phyloP scores from a whole-genome alignment of 1,140 invertebrate genomes.

The Drosophila quadrilineata region DNA sequence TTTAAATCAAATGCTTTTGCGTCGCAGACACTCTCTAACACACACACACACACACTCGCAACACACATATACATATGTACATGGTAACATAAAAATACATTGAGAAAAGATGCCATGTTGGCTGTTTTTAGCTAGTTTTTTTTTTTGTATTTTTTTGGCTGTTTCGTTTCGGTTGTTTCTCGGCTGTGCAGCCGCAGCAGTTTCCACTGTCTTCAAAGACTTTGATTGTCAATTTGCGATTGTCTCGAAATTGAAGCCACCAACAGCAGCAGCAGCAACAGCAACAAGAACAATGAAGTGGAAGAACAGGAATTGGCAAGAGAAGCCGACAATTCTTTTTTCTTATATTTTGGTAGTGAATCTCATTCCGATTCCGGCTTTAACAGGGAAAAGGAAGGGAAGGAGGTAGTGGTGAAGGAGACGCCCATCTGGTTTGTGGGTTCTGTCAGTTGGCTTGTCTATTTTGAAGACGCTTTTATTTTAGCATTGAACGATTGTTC shows the following conservation, averaged over 20 bases:
- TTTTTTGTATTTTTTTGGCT: too few species aligned
- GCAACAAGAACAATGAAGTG: constrained; percentile 5
- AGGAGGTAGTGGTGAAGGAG: constrained; percentile 28
- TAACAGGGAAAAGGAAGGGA: too few species aligned
- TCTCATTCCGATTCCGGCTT: too few species aligned
- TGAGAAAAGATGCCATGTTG: constrained; percentile 66
- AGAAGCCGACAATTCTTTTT: constrained; percentile 48
- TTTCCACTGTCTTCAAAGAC: constrained; percentile 79
- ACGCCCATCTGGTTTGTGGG: constrained; percentile 37
- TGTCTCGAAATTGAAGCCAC: constrained; percentile 75
- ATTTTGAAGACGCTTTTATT: constrained; percentile 78
- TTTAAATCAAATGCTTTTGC: constrained; percentile 79
- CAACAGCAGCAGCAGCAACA: constrained; percentile 34
- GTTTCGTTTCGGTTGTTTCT: constrained; percentile 51
- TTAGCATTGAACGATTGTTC: constrained; percentile 75
- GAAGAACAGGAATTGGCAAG: too few species aligned
- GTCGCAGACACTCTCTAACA: constrained; percentile 53
- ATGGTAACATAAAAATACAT: constrained; percentile 31
- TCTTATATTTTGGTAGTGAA: too few species aligned
- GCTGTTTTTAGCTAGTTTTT: constrained; percentile 51
- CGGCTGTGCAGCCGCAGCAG: constrained; percentile 66
- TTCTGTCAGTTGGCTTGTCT: constrained; percentile 68
- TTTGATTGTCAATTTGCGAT: constrained; percentile 79
- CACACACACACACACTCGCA: constrained; percentile 9
- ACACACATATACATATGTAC: constrained; percentile 10